Evolutionary conservation across 2,888 invertebrate genomes (phyloP).

Genomic region (Drosophila sordidapex): DNA sequence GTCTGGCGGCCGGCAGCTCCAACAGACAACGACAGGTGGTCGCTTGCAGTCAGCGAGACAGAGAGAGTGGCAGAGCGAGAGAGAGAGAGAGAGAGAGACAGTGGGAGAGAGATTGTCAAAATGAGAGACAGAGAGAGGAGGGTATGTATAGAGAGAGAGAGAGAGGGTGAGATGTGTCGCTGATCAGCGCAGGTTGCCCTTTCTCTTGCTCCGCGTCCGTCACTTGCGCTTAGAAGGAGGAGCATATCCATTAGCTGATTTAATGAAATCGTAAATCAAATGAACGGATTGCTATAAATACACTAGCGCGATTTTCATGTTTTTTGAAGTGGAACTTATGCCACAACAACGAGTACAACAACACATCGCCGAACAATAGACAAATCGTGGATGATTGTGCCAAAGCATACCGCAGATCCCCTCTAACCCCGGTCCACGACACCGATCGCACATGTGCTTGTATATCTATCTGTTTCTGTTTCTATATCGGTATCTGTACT

Average conservation of each 20-base stretch:
- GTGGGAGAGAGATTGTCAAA: constrained; percentile 5
- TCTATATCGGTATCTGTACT: constrained; percentile 13
- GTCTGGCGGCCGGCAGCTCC: constrained; percentile 58
- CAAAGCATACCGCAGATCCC: constrained; percentile 48
- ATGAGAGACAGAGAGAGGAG: constrained; percentile 1
- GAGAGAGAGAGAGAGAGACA: not conserved
- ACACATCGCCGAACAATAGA: constrained; percentile 68
- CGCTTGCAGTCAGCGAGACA: constrained; percentile 35
- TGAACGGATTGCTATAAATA: constrained; percentile 76
- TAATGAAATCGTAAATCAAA: constrained; percentile 80
- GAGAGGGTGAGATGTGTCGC: constrained; percentile 1
- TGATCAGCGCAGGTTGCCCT: constrained; percentile 57
- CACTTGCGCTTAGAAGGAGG: constrained; percentile 34
- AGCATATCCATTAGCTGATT: constrained; percentile 78
- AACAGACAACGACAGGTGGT: constrained; percentile 83
- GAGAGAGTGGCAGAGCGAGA: constrained; percentile 1
- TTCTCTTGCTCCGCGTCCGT: constrained; percentile 15
- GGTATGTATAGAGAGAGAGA: not conserved
- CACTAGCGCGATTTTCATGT: constrained; percentile 74
- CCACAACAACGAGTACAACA: constrained; percentile 56
- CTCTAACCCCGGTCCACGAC: not conserved
- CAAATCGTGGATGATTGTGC: constrained; percentile 76
- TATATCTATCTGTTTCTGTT: constrained; percentile 19
- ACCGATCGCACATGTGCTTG: constrained; percentile 28
- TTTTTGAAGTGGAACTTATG: constrained; percentile 80